Evolutionary conservation across 92 coral and sea anemone species (phyloP).

Genomic region (Palythoa heliodiscus): DNA sequence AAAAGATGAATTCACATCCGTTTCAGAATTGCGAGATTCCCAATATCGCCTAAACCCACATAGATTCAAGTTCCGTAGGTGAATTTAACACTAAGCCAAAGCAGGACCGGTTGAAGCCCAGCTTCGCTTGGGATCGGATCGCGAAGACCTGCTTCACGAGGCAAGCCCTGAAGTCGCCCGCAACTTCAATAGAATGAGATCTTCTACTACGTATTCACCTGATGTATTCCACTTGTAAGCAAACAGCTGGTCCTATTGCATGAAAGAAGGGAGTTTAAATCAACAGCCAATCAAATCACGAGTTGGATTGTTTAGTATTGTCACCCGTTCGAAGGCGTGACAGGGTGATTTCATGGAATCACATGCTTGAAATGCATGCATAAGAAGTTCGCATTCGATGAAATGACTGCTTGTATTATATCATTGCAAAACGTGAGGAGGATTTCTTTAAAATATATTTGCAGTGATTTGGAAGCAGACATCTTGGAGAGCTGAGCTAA

Average conservation of each 20-base stretch:
- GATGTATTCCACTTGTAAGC: constrained; percentile 60
- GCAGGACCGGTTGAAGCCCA: constrained; percentile 47
- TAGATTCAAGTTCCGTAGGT: neutral
- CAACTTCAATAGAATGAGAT: constrained; percentile 81
- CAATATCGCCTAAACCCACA: constrained; percentile 58
- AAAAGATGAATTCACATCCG: constrained; percentile 56
- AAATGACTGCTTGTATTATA: neutral
- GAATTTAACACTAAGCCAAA: neutral
- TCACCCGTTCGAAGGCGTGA: constrained; percentile 87
- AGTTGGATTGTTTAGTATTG: constrained; percentile 62
- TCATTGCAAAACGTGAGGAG: neutral
- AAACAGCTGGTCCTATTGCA: constrained; percentile 78
- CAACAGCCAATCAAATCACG: constrained; percentile 77
- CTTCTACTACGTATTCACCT: constrained; percentile 60
- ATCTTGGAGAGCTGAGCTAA: constrained; percentile 32
- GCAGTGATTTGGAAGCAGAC: constrained; percentile 12
- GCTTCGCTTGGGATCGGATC: constrained; percentile 40
- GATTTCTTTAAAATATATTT: neutral
- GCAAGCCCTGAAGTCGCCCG: constrained; percentile 82
- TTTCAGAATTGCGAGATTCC: constrained; percentile 62
- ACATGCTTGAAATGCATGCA: constrained; percentile 71
- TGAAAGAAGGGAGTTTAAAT: constrained; percentile 65
- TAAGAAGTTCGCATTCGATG: neutral
- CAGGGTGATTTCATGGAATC: constrained; percentile 47
- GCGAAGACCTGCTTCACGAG: constrained; percentile 84